phyloP scores from a whole-genome alignment of 2,113 vertebrate species.

The Equus przewalskii region DNA sequence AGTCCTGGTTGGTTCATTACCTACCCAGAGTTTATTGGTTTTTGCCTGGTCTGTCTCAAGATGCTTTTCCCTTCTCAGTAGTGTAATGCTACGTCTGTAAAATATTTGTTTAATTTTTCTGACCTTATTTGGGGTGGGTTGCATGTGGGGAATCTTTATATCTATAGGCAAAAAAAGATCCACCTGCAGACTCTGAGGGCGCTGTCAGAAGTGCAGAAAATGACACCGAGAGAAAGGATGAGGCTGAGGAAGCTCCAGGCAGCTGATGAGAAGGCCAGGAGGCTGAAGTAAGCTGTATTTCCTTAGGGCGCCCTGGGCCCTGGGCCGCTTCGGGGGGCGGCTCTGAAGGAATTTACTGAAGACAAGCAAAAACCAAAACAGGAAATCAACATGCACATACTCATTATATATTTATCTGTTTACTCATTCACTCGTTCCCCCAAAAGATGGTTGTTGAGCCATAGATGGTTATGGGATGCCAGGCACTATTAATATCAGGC shows the following conservation, averaged over 20 bases:
- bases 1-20: conserved; percentile 78
- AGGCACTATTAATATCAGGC: not conserved
- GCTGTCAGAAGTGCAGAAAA: conserved; percentile 91
- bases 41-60: conserved; percentile 58
- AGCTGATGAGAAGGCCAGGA: conserved; percentile 89
- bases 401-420: not conserved
- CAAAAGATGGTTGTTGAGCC: not conserved
- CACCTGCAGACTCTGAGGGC: conserved; percentile 91
- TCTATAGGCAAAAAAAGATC: conserved; percentile 89
- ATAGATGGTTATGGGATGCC: not conserved
- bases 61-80: conserved; percentile 66
- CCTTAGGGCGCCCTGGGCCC: fast-evolving
- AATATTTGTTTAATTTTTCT: conserved; percentile 78
- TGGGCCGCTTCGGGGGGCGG: not conserved
- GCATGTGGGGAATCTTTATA: conserved; percentile 8
- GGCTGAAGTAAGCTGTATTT: conserved; percentile 87
- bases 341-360: not conserved
- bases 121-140: conserved; percentile 21
- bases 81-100: conserved; percentile 42
- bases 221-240: conserved; percentile 92
- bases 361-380: not conserved
- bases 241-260: conserved; percentile 90
- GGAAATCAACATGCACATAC: not conserved
- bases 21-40: conserved; percentile 75
- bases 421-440: not conserved